These are phyloP conservation scores for Prunella fulvescens DNA, from an alignment of 2,113 vertebrate genomes.

Conservation along the genomic window DNA sequence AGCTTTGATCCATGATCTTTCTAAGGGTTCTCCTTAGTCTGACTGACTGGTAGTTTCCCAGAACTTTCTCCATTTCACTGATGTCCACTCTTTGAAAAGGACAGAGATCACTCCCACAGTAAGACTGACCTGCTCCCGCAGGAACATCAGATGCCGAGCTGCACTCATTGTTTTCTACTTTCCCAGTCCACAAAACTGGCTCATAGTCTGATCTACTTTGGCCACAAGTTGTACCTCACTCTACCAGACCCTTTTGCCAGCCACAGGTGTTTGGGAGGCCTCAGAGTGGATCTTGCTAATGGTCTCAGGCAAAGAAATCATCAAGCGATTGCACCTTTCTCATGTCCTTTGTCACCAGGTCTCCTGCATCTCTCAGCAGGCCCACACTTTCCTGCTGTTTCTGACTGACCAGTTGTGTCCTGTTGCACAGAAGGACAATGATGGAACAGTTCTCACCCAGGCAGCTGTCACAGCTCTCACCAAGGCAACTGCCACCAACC, in stretches of 20 bases:
- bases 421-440: neutral
- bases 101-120: neutral
- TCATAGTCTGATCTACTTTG: neutral
- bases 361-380: neutral
- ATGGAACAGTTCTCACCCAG: neutral
- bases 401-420: neutral
- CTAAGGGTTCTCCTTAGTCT: neutral
- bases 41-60: neutral
- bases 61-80: neutral
- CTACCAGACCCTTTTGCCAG: neutral
- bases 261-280: neutral
- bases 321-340: fast-evolving
- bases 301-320: neutral
- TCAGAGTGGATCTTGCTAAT: neutral
- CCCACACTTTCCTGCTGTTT: neutral
- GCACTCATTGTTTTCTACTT: neutral
- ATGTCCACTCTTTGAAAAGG: neutral
- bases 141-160: neutral
- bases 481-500: neutral
- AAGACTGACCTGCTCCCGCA: neutral
- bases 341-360: neutral
- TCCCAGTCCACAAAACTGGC: neutral
- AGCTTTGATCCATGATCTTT: neutral
- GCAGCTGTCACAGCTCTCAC: neutral
- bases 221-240: fast-evolving